These are phyloP conservation scores for Acanthosepion lycidas DNA, from an alignment of 2,888 invertebrate species.

Conservation along the genomic window DNA sequence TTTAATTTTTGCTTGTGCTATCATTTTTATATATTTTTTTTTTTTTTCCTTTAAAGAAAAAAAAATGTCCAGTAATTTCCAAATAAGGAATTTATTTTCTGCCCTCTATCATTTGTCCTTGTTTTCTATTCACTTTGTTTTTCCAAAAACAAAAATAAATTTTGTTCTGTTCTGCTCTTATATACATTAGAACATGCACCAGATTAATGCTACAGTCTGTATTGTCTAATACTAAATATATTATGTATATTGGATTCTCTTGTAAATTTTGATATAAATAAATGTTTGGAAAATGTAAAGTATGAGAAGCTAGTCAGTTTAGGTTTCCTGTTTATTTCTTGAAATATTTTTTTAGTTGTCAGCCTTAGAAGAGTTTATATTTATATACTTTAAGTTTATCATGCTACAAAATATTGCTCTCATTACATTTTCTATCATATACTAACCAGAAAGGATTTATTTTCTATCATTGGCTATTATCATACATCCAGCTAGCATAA, in stretches of 20 bases:
- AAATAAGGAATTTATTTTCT: neutral
- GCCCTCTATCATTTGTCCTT: neutral
- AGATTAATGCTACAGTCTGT: neutral
- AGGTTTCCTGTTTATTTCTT: neutral
- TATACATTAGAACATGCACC: neutral
- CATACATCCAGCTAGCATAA: neutral
- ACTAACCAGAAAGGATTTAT: neutral
- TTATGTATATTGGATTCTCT: neutral
- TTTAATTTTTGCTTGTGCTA: neutral
- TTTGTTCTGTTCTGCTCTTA: neutral
- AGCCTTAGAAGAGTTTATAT: neutral
- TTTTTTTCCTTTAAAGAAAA: neutral
- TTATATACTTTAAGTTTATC: neutral
- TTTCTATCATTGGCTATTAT: neutral
- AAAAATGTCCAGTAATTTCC: neutral
- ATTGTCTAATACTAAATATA: neutral
- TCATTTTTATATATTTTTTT: neutral
- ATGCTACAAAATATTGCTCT: neutral
- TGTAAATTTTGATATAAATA: neutral
- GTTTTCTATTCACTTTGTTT: neutral
- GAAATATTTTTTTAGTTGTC: neutral
- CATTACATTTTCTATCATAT: neutral
- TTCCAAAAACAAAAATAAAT: neutral
- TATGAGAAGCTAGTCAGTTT: neutral
- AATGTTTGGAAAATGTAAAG: constrained; percentile 15